phyloP scores from a whole-genome alignment of 2,888 invertebrate genomes.

The Andricus quercusramuli region DNA sequence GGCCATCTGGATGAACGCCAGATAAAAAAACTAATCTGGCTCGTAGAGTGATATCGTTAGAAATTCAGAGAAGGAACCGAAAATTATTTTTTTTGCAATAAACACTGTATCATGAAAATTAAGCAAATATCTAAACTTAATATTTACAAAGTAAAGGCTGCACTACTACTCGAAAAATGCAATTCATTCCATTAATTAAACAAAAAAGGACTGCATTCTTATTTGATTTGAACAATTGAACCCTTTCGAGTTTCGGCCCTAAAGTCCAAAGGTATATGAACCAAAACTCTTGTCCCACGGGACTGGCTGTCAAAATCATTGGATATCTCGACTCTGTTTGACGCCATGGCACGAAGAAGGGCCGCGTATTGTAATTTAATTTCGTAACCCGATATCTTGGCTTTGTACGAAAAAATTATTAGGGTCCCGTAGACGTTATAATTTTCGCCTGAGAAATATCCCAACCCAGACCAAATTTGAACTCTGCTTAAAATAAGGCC shows the following conservation, averaged over 20 bases:
- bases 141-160: no score
- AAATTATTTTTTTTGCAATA: neutral
- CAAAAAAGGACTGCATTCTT: constrained; percentile 57
- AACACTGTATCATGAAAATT: neutral
- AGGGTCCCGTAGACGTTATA: constrained; percentile 47
- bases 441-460: constrained; percentile 57
- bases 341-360: constrained; percentile 49
- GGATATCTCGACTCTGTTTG: constrained; percentile 56
- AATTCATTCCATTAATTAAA: constrained; percentile 57
- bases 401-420: constrained; percentile 55
- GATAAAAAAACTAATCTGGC: neutral
- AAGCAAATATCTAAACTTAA: no score
- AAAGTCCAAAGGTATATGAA: constrained; percentile 46
- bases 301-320: constrained; percentile 62
- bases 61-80: neutral
- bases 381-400: constrained; percentile 67
- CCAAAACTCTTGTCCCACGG: constrained; percentile 53
- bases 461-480: constrained; percentile 26
- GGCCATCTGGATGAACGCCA: constrained; percentile 2
- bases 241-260: constrained; percentile 48
- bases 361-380: constrained; percentile 70
- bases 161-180: neutral
- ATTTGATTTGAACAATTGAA: constrained; percentile 65
- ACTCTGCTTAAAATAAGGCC: constrained; percentile 14
- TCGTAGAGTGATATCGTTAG: neutral